These are phyloP conservation scores for Leptothorax acervorum DNA, from an alignment of 2,888 invertebrate species.

Conservation along the genomic window DNA sequence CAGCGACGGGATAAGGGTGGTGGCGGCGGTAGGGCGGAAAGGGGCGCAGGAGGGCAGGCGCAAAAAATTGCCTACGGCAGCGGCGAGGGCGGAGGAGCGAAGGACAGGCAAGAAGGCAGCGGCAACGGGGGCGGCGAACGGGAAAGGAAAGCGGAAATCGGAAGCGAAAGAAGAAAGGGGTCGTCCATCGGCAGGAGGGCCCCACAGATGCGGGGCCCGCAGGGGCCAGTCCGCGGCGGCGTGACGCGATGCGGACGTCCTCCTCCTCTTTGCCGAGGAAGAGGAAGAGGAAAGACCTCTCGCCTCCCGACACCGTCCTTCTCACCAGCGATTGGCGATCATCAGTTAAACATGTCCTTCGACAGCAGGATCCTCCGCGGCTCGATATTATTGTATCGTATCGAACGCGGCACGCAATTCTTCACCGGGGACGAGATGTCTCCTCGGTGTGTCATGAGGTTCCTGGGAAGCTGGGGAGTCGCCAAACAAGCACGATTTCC, in stretches of 20 bases:
- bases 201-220: constrained; percentile 84
- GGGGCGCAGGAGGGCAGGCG: constrained; percentile 27
- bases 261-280: constrained; percentile 78
- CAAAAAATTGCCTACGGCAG: constrained; percentile 44
- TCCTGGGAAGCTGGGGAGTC: background rate
- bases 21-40: constrained; percentile 26
- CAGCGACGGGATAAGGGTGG: constrained; percentile 31
- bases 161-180: constrained; percentile 60
- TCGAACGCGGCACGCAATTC: constrained; percentile 1
- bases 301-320: constrained; percentile 64
- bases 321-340: constrained; percentile 7
- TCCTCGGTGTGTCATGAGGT: background rate
- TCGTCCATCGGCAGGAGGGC: constrained; percentile 75
- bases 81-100: constrained; percentile 9
- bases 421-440: background rate
- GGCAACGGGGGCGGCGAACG: constrained; percentile 4
- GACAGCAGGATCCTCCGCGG: background rate
- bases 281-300: constrained; percentile 77
- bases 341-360: constrained; percentile 27
- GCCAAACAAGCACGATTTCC: constrained; percentile 4
- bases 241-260: constrained; percentile 85
- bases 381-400: background rate
- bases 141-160: constrained; percentile 24
- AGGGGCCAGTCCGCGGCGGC: constrained; percentile 83
- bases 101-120: background rate